These are phyloP conservation scores for Stichodactyla helianthus DNA, from an alignment of 64 coral and sea anemone genomes.

Conservation along the genomic window DNA sequence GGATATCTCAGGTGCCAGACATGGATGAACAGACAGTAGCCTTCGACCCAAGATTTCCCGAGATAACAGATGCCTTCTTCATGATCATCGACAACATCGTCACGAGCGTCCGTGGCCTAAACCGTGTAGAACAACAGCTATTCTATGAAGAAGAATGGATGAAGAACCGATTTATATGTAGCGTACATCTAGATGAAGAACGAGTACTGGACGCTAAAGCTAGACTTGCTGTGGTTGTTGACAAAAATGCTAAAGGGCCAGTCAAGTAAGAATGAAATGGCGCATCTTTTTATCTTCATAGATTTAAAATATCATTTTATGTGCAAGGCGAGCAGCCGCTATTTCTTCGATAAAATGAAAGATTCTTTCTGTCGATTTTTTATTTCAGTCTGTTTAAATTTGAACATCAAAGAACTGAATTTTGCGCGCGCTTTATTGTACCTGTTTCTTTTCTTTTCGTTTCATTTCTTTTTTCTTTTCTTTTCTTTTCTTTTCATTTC, in stretches of 20 bases:
- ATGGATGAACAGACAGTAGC: conserved; percentile 64
- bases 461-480: too few species aligned
- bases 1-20: conserved; percentile 61
- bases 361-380: too few species aligned
- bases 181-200: conserved; percentile 67
- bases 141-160: conserved; percentile 95
- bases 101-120: conserved; percentile 47
- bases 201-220: conserved; percentile 66
- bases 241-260: conserved; percentile 79
- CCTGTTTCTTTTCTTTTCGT: background rate
- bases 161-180: conserved; percentile 45
- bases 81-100: conserved; percentile 72
- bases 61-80: conserved; percentile 43
- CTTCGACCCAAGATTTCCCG: conserved; percentile 67
- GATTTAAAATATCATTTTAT: too few species aligned
- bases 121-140: conserved; percentile 73
- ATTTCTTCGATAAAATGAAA: too few species aligned
- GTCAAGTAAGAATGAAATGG: conserved; percentile 58
- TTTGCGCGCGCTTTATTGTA: too few species aligned
- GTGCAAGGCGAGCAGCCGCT: too few species aligned
- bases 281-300: background rate
- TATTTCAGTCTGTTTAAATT: too few species aligned
- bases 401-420: too few species aligned
- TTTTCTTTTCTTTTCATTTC: too few species aligned
- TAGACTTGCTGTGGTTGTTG: conserved; percentile 60